Evolutionary conservation across 2,797 vertebrate species (phyloP).

Genomic region (Xenops minutus): DNA sequence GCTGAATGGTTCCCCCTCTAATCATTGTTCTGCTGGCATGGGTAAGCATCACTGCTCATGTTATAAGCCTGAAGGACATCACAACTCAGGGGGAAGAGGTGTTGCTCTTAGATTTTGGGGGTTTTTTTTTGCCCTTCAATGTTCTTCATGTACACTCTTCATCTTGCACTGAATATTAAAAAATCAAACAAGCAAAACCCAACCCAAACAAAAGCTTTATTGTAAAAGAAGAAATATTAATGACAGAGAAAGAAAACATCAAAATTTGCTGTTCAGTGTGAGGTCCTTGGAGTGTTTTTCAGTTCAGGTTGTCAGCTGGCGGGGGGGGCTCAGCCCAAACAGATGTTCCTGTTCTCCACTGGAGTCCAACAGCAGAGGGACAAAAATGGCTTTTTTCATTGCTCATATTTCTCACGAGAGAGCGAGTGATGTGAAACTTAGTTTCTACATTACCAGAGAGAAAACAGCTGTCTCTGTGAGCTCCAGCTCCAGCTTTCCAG

Average conservation of each 20-base stretch:
- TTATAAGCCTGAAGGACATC: not conserved
- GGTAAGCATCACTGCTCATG: not conserved
- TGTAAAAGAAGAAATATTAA: not conserved
- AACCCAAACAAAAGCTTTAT: not conserved
- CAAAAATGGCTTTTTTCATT: not conserved
- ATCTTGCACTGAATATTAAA: rapidly evolving
- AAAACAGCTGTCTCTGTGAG: slow-evolving; percentile 32
- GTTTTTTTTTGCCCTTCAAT: rapidly evolving
- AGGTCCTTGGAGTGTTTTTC: not conserved
- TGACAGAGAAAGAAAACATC: not conserved
- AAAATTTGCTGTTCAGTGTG: not conserved
- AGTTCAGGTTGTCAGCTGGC: not conserved
- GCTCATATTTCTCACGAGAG: not conserved
- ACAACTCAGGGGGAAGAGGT: not conserved
- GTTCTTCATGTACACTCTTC: not conserved
- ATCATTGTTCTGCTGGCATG: not conserved
- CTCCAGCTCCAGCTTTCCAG: not conserved
- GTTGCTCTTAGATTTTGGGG: not conserved
- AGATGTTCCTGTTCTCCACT: slow-evolving; percentile 15
- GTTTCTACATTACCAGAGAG: slow-evolving; percentile 27
- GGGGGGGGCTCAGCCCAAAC: not conserved
- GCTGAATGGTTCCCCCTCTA: not conserved
- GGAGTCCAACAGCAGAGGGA: not conserved
- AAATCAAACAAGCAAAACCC: not conserved
- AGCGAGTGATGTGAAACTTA: not conserved